These are phyloP conservation scores for Pygmarrhopalites habei DNA, from an alignment of 1,140 invertebrate genomes.

Conservation along the genomic window DNA sequence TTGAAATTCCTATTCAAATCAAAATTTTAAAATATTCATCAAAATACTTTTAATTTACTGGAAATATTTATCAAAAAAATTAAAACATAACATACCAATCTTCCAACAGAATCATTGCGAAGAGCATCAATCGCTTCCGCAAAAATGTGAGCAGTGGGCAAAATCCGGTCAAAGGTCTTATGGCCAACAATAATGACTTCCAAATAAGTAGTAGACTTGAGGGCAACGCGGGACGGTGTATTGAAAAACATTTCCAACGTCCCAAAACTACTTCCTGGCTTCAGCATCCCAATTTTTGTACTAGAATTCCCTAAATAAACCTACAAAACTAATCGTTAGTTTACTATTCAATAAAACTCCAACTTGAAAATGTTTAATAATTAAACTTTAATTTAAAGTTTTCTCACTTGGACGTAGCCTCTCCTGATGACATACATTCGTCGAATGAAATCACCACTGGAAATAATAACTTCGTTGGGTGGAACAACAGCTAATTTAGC, in stretches of 20 bases:
- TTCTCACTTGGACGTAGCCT: slow-evolving; percentile 11
- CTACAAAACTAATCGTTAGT: too few relatives aligned
- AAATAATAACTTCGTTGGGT: slow-evolving; percentile 4
- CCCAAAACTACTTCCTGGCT: slow-evolving; percentile 17
- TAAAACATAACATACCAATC: neutral
- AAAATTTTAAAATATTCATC: neutral
- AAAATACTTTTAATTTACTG: neutral
- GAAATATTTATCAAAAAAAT: neutral
- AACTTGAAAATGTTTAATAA: too few relatives aligned
- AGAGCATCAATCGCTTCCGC: neutral
- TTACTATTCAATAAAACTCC: too few relatives aligned
- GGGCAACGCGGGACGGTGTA: slow-evolving; percentile 10
- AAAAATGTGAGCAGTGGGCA: slow-evolving; percentile 2
- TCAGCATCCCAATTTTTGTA: neutral
- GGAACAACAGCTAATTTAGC: slow-evolving; percentile 9
- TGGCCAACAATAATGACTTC: slow-evolving; percentile 14
- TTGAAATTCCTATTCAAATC: too few relatives aligned
- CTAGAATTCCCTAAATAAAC: slow-evolving; percentile 9
- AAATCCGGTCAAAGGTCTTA: slow-evolving; percentile 9
- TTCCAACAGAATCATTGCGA: neutral
- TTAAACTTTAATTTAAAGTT: too few relatives aligned
- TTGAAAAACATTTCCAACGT: slow-evolving; percentile 14
- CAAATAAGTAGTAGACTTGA: slow-evolving; percentile 8
- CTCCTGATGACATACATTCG: slow-evolving; percentile 17
- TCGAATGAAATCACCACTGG: slow-evolving; percentile 11